Evolutionary conservation across 2,888 invertebrate species (phyloP).

Genomic region (Athalia circularis): DNA sequence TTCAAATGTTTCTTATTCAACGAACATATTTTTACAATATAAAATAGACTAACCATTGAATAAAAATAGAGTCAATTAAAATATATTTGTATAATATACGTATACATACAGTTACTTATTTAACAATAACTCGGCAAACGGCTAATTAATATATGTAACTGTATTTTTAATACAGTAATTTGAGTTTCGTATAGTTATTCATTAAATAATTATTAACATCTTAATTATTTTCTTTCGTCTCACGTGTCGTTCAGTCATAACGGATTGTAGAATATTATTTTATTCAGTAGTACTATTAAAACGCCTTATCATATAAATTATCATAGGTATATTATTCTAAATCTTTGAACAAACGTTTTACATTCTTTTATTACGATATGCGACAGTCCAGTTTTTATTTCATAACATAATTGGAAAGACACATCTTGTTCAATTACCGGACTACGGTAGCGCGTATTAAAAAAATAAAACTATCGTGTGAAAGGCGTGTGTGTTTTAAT

Average conservation of each 20-base stretch:
- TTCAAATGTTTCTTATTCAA: neutral
- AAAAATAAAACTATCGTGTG: no score
- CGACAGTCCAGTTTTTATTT: slow-evolving; percentile 8
- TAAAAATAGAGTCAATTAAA: neutral
- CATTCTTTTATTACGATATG: neutral
- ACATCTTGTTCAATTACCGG: no score
- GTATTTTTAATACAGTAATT: neutral
- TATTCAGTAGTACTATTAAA: no score
- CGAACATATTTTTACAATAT: slow-evolving; percentile 21
- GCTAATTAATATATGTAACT: neutral
- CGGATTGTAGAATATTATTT: neutral
- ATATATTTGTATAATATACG: neutral
- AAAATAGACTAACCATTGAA: slow-evolving; percentile 18
- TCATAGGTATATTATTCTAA: slow-evolving; percentile 3
- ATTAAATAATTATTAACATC: neutral
- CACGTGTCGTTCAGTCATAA: neutral
- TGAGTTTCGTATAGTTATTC: neutral
- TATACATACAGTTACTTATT: neutral
- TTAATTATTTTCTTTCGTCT: neutral
- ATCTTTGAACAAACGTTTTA: slow-evolving; percentile 19
- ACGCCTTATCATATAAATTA: neutral
- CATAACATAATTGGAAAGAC: no score
- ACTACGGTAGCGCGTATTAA: no score
- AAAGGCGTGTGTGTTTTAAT: neutral
- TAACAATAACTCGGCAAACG: neutral